Percentiles rank a stretch among this genome's conserved stretches.
Evolutionary conservation across 2,797 vertebrate species (phyloP).

Genomic region (Gymnoscopelus braueri): DNA sequence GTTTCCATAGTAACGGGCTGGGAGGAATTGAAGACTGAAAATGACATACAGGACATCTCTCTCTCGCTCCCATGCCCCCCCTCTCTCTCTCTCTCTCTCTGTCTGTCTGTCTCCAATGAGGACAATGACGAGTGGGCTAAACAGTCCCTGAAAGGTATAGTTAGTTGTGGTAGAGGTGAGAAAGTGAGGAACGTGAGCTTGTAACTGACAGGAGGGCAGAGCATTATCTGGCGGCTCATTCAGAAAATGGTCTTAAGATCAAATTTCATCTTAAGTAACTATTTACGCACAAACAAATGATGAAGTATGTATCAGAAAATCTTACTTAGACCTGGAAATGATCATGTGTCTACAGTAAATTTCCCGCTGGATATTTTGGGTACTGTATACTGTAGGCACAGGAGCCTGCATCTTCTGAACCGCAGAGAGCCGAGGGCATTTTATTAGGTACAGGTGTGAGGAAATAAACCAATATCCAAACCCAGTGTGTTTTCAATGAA

Average conservation of each 20-base stretch:
- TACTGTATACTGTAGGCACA: no score
- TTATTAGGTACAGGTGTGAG: no score
- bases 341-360: no score
- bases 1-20: constrained; percentile 89
- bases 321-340: no score
- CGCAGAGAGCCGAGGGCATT: no score
- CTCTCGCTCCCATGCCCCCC: constrained; percentile 10
- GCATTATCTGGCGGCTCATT: constrained; percentile 12
- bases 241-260: neutral
- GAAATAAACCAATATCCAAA: no score
- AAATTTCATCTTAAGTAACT: no score
- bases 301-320: no score
- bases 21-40: constrained; percentile 94
- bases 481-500: no score
- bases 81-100: neutral
- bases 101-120: constrained; percentile 11
- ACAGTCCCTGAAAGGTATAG: constrained; percentile 37
- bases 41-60: constrained; percentile 88
- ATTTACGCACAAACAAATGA: no score
- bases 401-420: no score
- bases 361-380: no score
- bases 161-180: neutral
- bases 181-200: neutral
- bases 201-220: constrained; percentile 3
- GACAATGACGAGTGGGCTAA: constrained; percentile 29